Evolutionary conservation across 1,140 invertebrate genomes (phyloP), one percentile per base, ranked within the genome.

Genomic region (Muscidifurax raptorellus): DNA sequence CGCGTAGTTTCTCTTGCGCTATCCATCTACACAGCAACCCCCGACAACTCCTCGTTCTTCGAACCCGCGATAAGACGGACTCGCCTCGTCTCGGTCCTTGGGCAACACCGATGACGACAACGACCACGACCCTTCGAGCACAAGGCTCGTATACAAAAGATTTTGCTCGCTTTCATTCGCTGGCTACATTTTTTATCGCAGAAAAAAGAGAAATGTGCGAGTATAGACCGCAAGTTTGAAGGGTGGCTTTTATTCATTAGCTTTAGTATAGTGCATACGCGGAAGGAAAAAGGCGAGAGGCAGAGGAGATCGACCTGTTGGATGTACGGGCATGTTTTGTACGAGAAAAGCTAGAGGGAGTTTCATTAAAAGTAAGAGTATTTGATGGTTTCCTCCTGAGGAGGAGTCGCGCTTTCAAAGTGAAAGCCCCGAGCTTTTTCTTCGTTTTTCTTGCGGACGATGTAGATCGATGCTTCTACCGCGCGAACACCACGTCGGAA

Each of bases 311-410:
- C n/a, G 75, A 47, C 36, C 36, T 52, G 36, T 77, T 52, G 75
- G 75, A 72, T 36, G 47, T 22, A 28, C 25, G 15, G 13, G 25
- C 1, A 52, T 77, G 18, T 77, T 27, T 36, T 77, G 44, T 47
- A 69, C 22, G 18, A 0, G 52, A n/a, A 47, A 44, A n/a, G 7
- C 40, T 30, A 32, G 15, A 15, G 28, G 22, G 12, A 79, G 78
- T 69, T 67, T 80, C 78, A 80, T 80, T 80, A 80, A 66, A 80
- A 64, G 78, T 44, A 69, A 80, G 36, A 80, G 78, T 80, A 44
- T 67, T 69, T 27, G 28, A 79, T 32, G 52, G 59, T 30, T 79
- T 64, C 59, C 32, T 67, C 59, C 7, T 2, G 15, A 52, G 74
- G 36, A 36, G 15, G 18, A 59, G 52, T 47, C 36, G 74, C n/a